Evolutionary conservation across 2,888 invertebrate genomes (phyloP).

Genomic region (Steinernema carpocapsae): DNA sequence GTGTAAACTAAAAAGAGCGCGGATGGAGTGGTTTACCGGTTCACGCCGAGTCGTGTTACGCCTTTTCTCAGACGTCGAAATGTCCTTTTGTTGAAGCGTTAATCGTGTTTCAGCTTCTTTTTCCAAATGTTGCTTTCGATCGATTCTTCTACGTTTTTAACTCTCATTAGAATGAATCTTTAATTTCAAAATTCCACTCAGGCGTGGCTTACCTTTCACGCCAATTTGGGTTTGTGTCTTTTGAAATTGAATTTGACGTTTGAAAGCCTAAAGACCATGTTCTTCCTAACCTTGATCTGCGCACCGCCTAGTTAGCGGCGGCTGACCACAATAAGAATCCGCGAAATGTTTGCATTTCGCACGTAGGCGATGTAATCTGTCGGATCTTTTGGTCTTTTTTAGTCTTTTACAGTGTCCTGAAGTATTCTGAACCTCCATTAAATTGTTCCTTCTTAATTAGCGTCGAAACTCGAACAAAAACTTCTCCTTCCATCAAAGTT

Average conservation of each 20-base stretch:
- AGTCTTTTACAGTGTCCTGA: too few relatives aligned
- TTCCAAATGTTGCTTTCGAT: not conserved
- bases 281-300: not conserved
- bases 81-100: slow-evolving; percentile 18
- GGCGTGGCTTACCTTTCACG: too few relatives aligned
- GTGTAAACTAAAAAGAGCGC: not conserved
- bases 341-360: not conserved
- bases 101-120: not conserved
- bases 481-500: too few relatives aligned
- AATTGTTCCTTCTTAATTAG: too few relatives aligned
- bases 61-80: not conserved
- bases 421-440: too few relatives aligned
- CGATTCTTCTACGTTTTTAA: not conserved
- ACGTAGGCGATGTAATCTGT: not conserved
- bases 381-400: too few relatives aligned
- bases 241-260: too few relatives aligned
- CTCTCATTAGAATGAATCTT: too few relatives aligned
- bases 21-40: slow-evolving; percentile 3
- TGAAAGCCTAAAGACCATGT: too few relatives aligned
- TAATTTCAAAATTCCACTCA: too few relatives aligned
- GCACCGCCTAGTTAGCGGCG: not conserved
- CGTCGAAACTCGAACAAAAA: too few relatives aligned
- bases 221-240: too few relatives aligned
- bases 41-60: slow-evolving; percentile 4
- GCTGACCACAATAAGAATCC: not conserved